These are phyloP conservation scores for Hermaeophaga mercurialis DNA, from an alignment of 2,888 invertebrate genomes.

Conservation along the genomic window DNA sequence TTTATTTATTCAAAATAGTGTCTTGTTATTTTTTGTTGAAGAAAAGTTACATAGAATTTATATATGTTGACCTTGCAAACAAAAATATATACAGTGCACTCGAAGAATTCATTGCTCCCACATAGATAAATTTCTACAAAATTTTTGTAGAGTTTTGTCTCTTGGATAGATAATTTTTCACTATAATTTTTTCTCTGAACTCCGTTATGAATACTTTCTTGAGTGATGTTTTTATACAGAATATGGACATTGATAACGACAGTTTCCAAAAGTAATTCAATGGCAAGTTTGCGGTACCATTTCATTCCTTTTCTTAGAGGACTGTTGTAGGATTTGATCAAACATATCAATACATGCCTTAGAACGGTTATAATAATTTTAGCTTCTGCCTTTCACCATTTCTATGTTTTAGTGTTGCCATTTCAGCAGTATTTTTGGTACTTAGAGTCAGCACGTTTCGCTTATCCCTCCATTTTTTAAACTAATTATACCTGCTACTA, in stretches of 20 bases:
- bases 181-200: slow-evolving; percentile 4
- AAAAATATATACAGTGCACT: no score
- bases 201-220: slow-evolving; percentile 3
- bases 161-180: slow-evolving; percentile 3
- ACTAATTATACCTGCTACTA: not conserved
- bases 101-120: no score
- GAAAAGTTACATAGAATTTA: no score
- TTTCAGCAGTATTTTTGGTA: not conserved
- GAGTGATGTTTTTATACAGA: not conserved
- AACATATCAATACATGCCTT: not conserved
- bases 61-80: no score
- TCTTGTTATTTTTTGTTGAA: no score
- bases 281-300: slow-evolving; percentile 1
- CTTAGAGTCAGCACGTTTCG: not conserved
- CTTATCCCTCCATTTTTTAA: not conserved
- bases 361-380: no score
- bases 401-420: slow-evolving; percentile 1
- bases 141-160: not conserved
- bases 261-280: not conserved
- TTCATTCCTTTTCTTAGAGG: not conserved
- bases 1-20: no score
- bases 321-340: not conserved
- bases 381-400: not conserved
- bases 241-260: slow-evolving; percentile 4
- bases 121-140: no score